Evolutionary conservation across 2,888 invertebrate species (phyloP).

Genomic region (Celastrina argiolus): DNA sequence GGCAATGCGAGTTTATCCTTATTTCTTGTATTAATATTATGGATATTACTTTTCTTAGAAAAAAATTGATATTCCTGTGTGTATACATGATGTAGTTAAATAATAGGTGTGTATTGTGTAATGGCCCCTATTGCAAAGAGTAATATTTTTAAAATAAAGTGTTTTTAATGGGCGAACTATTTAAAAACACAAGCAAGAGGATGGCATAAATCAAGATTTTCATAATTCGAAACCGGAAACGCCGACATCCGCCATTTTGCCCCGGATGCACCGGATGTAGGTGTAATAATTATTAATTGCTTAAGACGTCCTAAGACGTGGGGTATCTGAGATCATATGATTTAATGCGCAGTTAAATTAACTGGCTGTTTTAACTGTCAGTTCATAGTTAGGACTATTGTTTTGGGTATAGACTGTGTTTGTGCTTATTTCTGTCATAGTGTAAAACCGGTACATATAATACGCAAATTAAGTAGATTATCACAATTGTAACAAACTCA

Average conservation of each 20-base stretch:
- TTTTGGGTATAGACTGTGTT: neutral
- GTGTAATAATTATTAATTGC: constrained; percentile 76
- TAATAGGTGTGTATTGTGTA: too few relatives aligned
- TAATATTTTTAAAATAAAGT: neutral
- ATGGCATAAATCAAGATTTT: constrained; percentile 12
- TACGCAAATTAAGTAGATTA: too few relatives aligned
- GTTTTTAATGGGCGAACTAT: constrained; percentile 2
- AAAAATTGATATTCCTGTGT: too few relatives aligned
- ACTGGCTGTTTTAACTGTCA: constrained; percentile 13
- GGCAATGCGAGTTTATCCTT: too few relatives aligned
- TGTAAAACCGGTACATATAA: too few relatives aligned
- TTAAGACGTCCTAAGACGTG: constrained; percentile 57
- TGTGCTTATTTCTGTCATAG: neutral
- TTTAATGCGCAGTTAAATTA: constrained; percentile 34
- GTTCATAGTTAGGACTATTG: constrained; percentile 3
- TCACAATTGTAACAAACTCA: too few relatives aligned
- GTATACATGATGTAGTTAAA: too few relatives aligned
- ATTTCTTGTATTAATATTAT: too few relatives aligned
- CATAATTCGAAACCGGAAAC: constrained; percentile 13
- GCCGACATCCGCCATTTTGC: constrained; percentile 46
- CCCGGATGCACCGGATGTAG: constrained; percentile 66
- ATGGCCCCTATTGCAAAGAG: too few relatives aligned
- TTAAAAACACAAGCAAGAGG: neutral
- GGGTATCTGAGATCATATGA: constrained; percentile 48
- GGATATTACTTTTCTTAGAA: too few relatives aligned